Conservation (phyloP, 2,113 vertebrate genomes). For the Arizona elegans region DNA sequence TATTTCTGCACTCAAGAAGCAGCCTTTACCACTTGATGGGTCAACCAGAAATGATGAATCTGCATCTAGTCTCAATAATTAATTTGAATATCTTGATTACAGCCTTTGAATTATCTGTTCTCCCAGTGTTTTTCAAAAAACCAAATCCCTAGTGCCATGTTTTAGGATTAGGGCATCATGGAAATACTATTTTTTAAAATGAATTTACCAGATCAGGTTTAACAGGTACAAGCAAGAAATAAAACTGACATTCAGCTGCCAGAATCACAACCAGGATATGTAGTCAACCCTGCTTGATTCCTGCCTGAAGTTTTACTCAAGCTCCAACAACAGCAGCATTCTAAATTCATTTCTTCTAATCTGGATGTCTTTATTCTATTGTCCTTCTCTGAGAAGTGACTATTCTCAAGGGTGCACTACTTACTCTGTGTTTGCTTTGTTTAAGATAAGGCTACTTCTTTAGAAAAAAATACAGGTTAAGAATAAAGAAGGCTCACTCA, state of each 20-base stretch:
- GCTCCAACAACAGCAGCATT: not conserved
- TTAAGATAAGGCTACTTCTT: not conserved
- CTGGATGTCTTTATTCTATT: not conserved
- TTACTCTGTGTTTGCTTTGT: not conserved
- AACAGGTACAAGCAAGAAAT: too few species aligned
- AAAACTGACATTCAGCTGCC: too few species aligned
- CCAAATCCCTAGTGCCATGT: not conserved
- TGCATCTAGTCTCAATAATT: not conserved
- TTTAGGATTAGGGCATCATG: not conserved
- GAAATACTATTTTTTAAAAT: not conserved
- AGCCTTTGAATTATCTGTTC: not conserved
- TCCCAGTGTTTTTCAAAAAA: not conserved
- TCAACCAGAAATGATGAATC: not conserved
- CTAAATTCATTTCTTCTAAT: not conserved
- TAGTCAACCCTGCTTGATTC: too few species aligned
- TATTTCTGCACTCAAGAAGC: not conserved
- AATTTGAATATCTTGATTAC: not conserved
- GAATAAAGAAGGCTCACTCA: not conserved
- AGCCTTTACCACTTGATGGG: not conserved
- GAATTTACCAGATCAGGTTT: too few species aligned
- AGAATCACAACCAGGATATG: too few species aligned
- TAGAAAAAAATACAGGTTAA: not conserved
- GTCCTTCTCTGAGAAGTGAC: not conserved
- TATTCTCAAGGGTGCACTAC: not conserved
- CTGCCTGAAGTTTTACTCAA: not conserved